Evolutionary conservation across 2,888 invertebrate species (phyloP).

Genomic region (Minunthozetes semirufus): DNA sequence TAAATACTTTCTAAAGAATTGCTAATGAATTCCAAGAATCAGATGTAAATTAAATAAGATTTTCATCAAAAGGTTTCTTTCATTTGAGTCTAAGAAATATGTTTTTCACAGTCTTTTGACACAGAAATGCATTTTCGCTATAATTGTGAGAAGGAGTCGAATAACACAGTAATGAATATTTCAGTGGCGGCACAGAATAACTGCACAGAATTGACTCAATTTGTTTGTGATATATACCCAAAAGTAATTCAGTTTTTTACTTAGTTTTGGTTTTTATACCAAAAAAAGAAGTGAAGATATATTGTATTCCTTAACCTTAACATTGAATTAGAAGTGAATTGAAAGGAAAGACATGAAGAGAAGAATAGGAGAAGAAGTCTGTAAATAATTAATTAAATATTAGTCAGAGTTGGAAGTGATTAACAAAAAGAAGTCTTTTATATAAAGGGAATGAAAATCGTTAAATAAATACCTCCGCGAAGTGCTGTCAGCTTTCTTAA

Average conservation of each 20-base stretch:
- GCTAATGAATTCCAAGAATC: too few relatives aligned
- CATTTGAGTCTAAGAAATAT: too few relatives aligned
- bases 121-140: too few relatives aligned
- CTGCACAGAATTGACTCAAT: too few relatives aligned
- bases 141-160: too few relatives aligned
- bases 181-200: too few relatives aligned
- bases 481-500: slow-evolving; percentile 41
- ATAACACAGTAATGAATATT: too few relatives aligned
- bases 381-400: background rate
- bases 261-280: background rate
- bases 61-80: too few relatives aligned
- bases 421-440: background rate
- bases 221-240: background rate
- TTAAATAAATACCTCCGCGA: slow-evolving; percentile 37
- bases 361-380: background rate
- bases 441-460: background rate
- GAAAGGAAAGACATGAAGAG: background rate
- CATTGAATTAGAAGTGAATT: background rate
- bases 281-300: background rate
- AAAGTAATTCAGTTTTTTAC: background rate
- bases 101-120: too few relatives aligned
- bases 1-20: too few relatives aligned
- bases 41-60: too few relatives aligned
- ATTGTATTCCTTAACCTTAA: background rate
- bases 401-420: background rate